Percentiles rank a stretch among this genome's conserved stretches.
Conservation (phyloP, 2,113 vertebrate genomes). For the Corythoichthys intestinalis region DNA sequence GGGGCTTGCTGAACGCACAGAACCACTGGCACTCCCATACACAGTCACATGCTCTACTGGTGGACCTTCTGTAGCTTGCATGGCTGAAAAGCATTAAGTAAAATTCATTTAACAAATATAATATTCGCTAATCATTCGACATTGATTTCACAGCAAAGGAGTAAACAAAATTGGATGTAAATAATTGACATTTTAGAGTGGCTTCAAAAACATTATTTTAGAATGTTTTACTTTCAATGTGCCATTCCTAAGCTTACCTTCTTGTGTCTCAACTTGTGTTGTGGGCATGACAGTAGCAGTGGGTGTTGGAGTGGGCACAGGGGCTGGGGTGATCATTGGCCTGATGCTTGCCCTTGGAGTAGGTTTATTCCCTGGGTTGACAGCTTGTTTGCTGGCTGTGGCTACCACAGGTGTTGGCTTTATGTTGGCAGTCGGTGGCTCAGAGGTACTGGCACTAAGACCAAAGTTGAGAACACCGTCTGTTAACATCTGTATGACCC, state of each 20-base stretch:
- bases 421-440: constrained; percentile 96
- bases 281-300: constrained; percentile 99
- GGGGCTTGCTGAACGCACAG: constrained; percentile 93
- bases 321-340: constrained; percentile 95
- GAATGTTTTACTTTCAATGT: background rate
- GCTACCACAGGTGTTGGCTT: constrained; percentile 95
- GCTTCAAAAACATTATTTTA: background rate
- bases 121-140: background rate
- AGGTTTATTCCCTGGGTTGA: constrained; percentile 89
- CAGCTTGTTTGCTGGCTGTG: constrained; percentile 88
- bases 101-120: background rate
- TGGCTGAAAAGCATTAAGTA: constrained; percentile 67
- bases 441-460: constrained; percentile 84
- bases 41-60: constrained; percentile 89
- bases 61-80: constrained; percentile 85
- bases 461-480: background rate
- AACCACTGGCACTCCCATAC: constrained; percentile 92
- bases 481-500: background rate
- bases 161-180: background rate
- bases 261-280: constrained; percentile 93
- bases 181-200: background rate
- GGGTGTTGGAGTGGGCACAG: constrained; percentile 90
- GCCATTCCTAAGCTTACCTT: constrained; percentile 72
- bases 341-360: constrained; percentile 96
- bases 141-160: background rate